phyloP scores from a whole-genome alignment of 2,113 vertebrate genomes.

The Alethe diademata region DNA sequence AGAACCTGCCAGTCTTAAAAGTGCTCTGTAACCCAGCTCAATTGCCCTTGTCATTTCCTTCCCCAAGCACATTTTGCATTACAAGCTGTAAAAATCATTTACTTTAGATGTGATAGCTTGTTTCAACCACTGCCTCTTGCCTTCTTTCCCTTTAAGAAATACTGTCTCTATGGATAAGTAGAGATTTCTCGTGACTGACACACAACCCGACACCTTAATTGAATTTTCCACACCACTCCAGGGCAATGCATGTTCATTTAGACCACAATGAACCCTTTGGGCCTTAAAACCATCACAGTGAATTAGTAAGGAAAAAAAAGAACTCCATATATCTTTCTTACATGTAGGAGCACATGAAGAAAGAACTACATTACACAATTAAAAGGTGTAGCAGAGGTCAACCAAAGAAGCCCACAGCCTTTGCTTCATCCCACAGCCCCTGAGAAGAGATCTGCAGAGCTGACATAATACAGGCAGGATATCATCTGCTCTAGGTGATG shows the following conservation, averaged over 20 bases:
- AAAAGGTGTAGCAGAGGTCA: neutral
- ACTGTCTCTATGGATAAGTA: neutral
- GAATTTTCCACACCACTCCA: neutral
- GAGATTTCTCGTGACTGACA: neutral
- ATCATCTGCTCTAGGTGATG: neutral
- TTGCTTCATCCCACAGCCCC: neutral
- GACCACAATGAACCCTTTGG: neutral
- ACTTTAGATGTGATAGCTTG: neutral
- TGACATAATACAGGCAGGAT: neutral
- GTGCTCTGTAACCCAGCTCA: neutral
- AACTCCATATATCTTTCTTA: neutral
- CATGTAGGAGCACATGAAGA: neutral
- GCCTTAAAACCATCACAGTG: neutral
- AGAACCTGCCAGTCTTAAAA: neutral
- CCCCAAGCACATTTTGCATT: neutral
- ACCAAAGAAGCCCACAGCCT: neutral
- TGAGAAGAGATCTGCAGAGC: neutral
- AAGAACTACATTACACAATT: neutral
- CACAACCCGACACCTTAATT: neutral
- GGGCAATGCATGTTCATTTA: rapidly evolving
- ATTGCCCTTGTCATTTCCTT: neutral
- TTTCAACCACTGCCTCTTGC: neutral
- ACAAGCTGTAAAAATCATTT: neutral
- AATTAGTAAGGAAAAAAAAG: neutral
- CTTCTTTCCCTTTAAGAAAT: neutral